phyloP scores from a whole-genome alignment of 2,113 vertebrate genomes.

The Pristiophorus japonicus region DNA sequence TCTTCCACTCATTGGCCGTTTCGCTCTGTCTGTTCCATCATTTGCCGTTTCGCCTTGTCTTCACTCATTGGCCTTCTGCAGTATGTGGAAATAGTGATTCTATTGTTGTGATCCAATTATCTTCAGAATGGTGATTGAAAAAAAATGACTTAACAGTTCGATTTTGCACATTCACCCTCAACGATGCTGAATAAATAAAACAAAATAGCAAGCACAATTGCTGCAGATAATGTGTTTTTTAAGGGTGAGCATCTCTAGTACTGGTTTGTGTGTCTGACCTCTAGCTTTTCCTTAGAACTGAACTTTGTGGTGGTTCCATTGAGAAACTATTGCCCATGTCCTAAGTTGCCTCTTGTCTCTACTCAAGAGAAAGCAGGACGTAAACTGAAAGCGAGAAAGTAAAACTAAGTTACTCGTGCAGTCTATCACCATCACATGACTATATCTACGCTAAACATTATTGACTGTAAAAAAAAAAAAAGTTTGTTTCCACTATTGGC shows the following conservation, averaged over 20 bases:
- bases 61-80: background rate
- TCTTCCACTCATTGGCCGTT: no score
- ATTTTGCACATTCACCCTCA: background rate
- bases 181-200: background rate
- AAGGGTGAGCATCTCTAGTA: background rate
- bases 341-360: background rate
- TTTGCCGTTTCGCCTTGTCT: no score
- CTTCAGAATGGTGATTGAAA: background rate
- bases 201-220: background rate
- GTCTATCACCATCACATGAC: background rate
- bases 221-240: background rate
- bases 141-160: background rate
- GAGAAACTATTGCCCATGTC: background rate
- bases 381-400: background rate
- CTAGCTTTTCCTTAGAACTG: background rate
- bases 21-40: no score
- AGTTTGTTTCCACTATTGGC: background rate
- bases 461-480: background rate
- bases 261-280: background rate
- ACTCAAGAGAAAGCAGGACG: background rate
- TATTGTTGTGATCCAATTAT: background rate
- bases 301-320: background rate
- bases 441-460: background rate
- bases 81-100: background rate
- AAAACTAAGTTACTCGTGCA: background rate